Evolutionary conservation across 2,113 vertebrate genomes (phyloP), one percentile per base, ranked within the genome.

Genomic region (Oncorhynchus masou): DNA sequence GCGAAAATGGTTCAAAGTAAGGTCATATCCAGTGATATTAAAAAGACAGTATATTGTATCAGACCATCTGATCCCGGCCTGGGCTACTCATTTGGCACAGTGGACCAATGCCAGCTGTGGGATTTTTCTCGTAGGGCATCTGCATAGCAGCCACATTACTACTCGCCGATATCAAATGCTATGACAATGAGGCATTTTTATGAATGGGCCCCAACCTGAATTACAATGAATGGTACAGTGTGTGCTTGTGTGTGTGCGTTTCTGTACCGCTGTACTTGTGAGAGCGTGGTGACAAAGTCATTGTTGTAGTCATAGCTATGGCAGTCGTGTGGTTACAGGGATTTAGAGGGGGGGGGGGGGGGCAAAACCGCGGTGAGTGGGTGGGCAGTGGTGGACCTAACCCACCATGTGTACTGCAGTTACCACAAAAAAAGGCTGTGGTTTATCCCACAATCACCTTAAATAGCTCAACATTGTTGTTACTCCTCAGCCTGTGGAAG

Each of bases 371-470:
- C 16, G 71, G 73, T 62, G 25, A 39, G 29, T 24, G 70, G 74
- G 70, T 66, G 65, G 64, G n/a, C 20, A 25, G 64, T 9, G 22
- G 12, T 16, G 19, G 27, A 4, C 75, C 71, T 67, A 60, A 51
- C 49, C 93, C 94, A 93, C 90, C 94, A 93, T 94, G 93, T 95
- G 94, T 93, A 94, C 92, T 94, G 92, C 93, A 93, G 88, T 93
- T 95, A 96, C 96, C 96, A 96, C 96, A 97, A 96, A 94, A 94
- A 96, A 95, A 96, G 94, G 83, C 91, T 95, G 95, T 92, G 96
- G 96, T 96, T 96, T 95, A 93, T 94, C 91, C 95, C 93, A 94
- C 93, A 94, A 92, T 94, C 78, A 91, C 91, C 93, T 93, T 95
- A 95, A 96, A 95, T 94, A 94, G 93, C 93, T 95, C 93, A 94